These are phyloP conservation scores for Yponomeuta sedellus DNA, from an alignment of 2,888 invertebrate species.

Conservation along the genomic window DNA sequence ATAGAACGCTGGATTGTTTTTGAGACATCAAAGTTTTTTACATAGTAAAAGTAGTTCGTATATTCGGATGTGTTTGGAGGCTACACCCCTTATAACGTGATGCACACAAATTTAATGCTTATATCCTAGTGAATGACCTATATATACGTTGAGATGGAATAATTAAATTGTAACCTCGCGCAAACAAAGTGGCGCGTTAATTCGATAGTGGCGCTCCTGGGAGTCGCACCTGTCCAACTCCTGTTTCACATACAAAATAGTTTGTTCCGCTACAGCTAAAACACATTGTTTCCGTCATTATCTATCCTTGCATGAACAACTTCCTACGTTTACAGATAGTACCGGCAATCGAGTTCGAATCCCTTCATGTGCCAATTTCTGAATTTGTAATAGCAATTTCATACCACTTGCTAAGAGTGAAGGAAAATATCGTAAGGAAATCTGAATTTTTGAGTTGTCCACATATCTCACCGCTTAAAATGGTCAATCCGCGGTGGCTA, in stretches of 20 bases:
- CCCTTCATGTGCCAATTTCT: too few species aligned
- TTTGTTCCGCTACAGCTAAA: not conserved
- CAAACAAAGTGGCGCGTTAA: slow-evolving; percentile 48
- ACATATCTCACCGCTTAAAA: too few species aligned
- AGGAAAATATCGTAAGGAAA: too few species aligned
- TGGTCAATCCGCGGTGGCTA: too few species aligned
- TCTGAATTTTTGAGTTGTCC: too few species aligned
- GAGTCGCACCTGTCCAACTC: slow-evolving; percentile 42
- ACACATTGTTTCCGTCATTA: not conserved
- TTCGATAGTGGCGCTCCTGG: slow-evolving; percentile 51
- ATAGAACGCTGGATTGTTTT: not conserved
- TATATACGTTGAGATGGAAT: slow-evolving; percentile 26
- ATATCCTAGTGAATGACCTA: not conserved
- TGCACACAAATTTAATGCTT: not conserved
- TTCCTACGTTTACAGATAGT: too few species aligned
- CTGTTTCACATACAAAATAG: not conserved
- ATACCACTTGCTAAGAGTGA: too few species aligned
- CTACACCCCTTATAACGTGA: too few species aligned
- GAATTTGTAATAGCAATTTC: too few species aligned
- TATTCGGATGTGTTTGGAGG: too few species aligned
- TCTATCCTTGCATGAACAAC: not conserved
- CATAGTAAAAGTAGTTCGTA: not conserved
- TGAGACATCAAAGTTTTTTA: not conserved
- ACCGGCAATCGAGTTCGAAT: too few species aligned
- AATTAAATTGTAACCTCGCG: slow-evolving; percentile 53